Conservation (phyloP, 2,888 invertebrate species). For the Noctua comes region DNA sequence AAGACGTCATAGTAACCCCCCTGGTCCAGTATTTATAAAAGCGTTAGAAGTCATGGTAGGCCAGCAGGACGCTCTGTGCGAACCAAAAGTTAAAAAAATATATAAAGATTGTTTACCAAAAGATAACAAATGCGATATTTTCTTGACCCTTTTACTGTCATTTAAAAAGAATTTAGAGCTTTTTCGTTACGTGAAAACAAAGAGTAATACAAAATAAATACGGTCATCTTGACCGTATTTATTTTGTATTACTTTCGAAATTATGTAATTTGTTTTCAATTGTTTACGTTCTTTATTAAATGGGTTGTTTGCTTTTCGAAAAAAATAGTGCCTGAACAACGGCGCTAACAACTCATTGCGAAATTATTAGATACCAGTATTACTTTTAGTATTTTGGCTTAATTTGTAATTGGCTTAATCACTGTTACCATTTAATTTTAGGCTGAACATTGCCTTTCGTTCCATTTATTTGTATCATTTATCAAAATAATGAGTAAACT, state of each 20-base stretch:
- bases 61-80: too few relatives aligned
- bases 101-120: background rate
- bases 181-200: background rate
- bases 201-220: too few relatives aligned
- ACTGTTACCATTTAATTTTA: background rate
- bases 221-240: too few relatives aligned
- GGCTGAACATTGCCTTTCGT: background rate
- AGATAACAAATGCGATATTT: background rate
- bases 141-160: background rate
- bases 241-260: background rate
- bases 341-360: background rate
- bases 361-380: background rate
- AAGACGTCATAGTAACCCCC: too few relatives aligned
- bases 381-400: background rate
- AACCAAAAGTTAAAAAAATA: background rate
- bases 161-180: background rate
- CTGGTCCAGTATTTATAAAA: too few relatives aligned
- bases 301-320: background rate
- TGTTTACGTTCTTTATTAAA: background rate
- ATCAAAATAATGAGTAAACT: conserved; percentile 12
- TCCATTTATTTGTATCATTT: background rate
- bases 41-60: too few relatives aligned
- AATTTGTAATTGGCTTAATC: background rate
- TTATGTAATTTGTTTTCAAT: background rate
- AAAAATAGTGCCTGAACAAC: background rate